Base-by-base conservation (phyloP, 1,140 invertebrate genomes). In the Drosophila aff. region DNA sequence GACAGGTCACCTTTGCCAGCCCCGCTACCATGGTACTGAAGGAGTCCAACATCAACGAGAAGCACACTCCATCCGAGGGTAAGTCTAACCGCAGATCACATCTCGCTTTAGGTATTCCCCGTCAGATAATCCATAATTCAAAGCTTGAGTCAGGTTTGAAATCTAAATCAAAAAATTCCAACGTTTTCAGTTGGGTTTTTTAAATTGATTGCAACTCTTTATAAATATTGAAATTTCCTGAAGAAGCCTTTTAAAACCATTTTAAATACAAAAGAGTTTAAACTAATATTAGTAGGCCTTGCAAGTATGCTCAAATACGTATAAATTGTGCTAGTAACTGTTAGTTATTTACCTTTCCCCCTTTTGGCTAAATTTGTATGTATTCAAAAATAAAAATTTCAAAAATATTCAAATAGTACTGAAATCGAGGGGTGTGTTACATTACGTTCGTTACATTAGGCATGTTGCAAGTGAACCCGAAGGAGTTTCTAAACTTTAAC, bases 401-500 rank as follows among this genome's bases (percentile, higher is more conserved):
- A 1, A 23, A 68, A 71, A 68, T 71, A 55, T 28, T 44, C 7
- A 11, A 50, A 31, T 52, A 18, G 16, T 52, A 52, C 28, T 52
- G 4, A 41, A 38, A 38, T 15, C 31, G 10, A 53, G 63, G 21
- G 23, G n/a, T 16, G 21, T 33, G 8, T 61, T 44, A 40, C 28
- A 55, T 41, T 50, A 10, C 58, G 28, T 66, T 80, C 50, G 11
- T 65, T 84, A 16, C n/a, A 36, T 28, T 43, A 82, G 85, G 81
- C 50, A 92, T 92, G 91, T 76, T 92, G 76, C 76, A 73, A 36
- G 75, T 95, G 16, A 94, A 95, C 63, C 93, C 94, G 52, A 92
- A 97, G 13, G 96, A 97, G 3, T 98, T 96, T 89, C 97, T 98
- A 94, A 96, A 96, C 55, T 92, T 92, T 23, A 64, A 67, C 61